A percentile compares a stretch with the other conserved stretches of the same genome.
Evolutionary conservation across 2,113 vertebrate genomes (phyloP).

Genomic region (Nymphicus hollandicus): DNA sequence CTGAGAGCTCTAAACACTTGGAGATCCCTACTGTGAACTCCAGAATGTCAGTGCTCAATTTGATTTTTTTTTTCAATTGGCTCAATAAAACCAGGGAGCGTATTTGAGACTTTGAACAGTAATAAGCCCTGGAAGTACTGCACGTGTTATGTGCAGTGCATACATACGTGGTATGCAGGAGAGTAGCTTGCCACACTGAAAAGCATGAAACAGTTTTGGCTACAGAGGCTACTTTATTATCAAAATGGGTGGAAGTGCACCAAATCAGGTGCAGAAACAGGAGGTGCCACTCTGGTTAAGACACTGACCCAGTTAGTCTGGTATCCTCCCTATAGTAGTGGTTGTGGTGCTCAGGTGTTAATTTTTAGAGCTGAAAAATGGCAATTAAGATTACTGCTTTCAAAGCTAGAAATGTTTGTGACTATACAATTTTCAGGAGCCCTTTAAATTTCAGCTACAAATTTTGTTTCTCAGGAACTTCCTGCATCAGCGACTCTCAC

Average conservation of each 20-base stretch:
- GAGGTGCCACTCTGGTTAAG: background rate
- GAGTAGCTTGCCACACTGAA: background rate
- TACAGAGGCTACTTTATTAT: background rate
- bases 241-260: background rate
- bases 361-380: background rate
- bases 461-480: slow-evolving; percentile 9
- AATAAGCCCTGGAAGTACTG: background rate
- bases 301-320: background rate
- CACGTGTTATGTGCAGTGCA: background rate
- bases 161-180: background rate
- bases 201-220: background rate
- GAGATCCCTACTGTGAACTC: background rate
- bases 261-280: background rate
- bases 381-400: background rate
- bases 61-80: background rate
- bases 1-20: background rate
- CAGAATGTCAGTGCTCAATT: background rate
- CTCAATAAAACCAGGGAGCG: background rate
- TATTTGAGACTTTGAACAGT: background rate
- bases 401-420: background rate
- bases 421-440: background rate
- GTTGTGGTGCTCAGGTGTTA: background rate
- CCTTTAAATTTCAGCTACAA: background rate
- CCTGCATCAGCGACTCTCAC: background rate
- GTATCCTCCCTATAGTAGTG: background rate